Evolutionary conservation across 2,797 vertebrate species (phyloP), one percentile per base, ranked within the genome.

Genomic region (Anguilla anguilla): DNA sequence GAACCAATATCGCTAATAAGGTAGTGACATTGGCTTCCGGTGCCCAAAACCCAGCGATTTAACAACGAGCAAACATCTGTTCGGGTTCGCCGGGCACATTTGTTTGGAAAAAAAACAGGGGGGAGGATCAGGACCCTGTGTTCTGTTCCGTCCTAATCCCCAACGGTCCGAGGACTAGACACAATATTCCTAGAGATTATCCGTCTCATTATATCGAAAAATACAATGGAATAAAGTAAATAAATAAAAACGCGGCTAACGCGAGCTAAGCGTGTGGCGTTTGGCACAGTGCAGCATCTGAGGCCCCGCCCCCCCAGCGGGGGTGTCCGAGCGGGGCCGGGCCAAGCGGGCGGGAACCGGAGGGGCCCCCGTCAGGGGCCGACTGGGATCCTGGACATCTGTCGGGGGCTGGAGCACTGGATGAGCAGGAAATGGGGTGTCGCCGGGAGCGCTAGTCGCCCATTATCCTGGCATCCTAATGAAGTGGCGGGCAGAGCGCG

Each of bases 391-490:
- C 97, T 97, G 96, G 97, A 98, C 98, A 99, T 99, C 98, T 99
- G 98, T 97, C 96, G 97, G 96, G 35, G 97, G 97, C 98, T 97
- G 97, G 98, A 99, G 97, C 97, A 97, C 97, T 98, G 97, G 95
- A 96, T 97, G 97, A 96, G 95, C 98, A 98, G 97, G 97, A 98
- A 99, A 98, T 98, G 98, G 98, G 97, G 97, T 98, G 98, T 98
- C 97, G 96, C 97, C 96, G 96, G 97, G 97, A 97, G 97, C 96
- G 97, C 97, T 97, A 97, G 97, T 98, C 97, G 97, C 98, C 97
- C 97, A 98, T 98, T 98, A 98, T 97, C 97, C 97, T 98, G 97
- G 97, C 97, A 97, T 98, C 95, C 97, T 98, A 99, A 99, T 99
- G 98, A 98, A 97, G 97, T 98, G 97, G 97, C 97, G 97, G 35